Evolutionary conservation across 1,140 invertebrate species (phyloP), one percentile per base, ranked within the genome.

Genomic region (Heliconius hermathena): DNA sequence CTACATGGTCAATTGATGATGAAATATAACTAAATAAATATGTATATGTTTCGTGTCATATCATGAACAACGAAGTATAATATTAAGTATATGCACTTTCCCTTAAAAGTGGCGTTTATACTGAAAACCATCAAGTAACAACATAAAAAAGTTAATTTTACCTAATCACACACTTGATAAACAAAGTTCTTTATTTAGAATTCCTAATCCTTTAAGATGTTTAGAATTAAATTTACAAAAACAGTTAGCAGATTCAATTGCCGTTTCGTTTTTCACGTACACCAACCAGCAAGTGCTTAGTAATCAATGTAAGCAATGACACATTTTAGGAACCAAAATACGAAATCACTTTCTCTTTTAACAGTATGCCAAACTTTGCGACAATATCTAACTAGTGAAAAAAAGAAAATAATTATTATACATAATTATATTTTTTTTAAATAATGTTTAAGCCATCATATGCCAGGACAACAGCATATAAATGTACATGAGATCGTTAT

Each of bases 271-370:
- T 66, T 66, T 66, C 60, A 29, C 60, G 26, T 66, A 29, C 60
- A 29, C 26, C 13, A 4, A 20, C 11, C 20, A 57, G 54, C 60
- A 66, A 66, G 60, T 66, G 60, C 60, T 66, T 66, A 66, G 60
- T 66, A 66, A 66, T 66, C 60, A 29, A 66, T 66, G 60, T 66
- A 16, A 66, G 60, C 22, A 29, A 66, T 66, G 60, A 29, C 60
- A 66, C 26, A 66, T 66, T 66, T 66, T 66, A 66, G 5, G 9
- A 26, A 66, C 60, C 22, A 29, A 66, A 66, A 66, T 66, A 66
- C 60, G 60, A 66, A 26, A 66, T 26, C 60, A 66, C 60, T 66
- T 66, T 66, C 60, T 66, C 60, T 66, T 66, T 66, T 29, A 29
- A 29, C 60, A 66, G 11, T 66, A 66, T 66, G 26, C 60, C 26